Conservation (phyloP, 2,888 invertebrate species). For the Neoaliturus tenellus region DNA sequence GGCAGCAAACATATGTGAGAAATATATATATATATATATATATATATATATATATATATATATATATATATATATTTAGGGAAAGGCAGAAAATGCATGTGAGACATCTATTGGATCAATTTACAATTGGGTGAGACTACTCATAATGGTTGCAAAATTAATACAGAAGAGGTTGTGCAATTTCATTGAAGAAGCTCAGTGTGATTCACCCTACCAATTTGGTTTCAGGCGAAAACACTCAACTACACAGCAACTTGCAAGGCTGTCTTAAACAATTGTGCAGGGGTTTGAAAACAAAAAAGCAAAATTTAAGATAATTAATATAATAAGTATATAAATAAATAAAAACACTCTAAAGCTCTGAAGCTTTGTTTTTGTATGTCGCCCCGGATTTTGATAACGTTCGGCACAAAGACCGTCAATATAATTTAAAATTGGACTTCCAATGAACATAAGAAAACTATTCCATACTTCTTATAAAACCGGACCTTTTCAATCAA, state of each 20-base stretch:
- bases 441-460: not conserved
- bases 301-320: too few species aligned
- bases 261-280: constrained; percentile 41
- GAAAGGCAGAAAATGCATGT: too few species aligned
- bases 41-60: too few species aligned
- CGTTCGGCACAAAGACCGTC: not conserved
- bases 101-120: too few species aligned
- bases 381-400: not conserved
- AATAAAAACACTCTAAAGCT: too few species aligned
- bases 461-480: not conserved
- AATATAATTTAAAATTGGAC: not conserved
- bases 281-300: constrained; percentile 45
- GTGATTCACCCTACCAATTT: constrained; percentile 24
- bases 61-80: too few species aligned
- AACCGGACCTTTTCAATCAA: not conserved
- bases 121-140: too few species aligned
- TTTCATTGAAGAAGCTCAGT: not conserved
- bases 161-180: not conserved
- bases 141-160: not conserved
- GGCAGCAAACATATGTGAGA: too few species aligned
- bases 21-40: too few species aligned
- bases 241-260: constrained; percentile 43
- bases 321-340: too few species aligned
- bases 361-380: not conserved
- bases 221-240: constrained; percentile 27